Percentiles rank a stretch among this genome's conserved stretches.
These are phyloP conservation scores for Aix galericulata DNA, from an alignment of 2,113 vertebrate species.

Conservation along the genomic window DNA sequence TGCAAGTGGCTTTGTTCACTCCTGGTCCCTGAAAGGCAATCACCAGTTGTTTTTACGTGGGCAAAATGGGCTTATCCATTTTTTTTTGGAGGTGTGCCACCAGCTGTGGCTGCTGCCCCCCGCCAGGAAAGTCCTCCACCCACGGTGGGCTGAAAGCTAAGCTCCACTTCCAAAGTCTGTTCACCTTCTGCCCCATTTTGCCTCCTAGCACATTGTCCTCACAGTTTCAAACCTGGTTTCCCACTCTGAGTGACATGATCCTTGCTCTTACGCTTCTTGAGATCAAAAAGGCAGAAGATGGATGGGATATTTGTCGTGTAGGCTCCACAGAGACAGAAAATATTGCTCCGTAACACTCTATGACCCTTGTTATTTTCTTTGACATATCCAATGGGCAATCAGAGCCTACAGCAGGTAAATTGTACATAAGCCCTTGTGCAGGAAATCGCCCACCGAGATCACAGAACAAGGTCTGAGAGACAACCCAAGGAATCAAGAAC, in stretches of 20 bases:
- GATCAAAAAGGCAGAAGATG: not conserved
- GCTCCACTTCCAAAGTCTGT: not conserved
- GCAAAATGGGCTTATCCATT: not conserved
- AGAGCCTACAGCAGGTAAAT: not conserved
- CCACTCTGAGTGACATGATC: fast-evolving
- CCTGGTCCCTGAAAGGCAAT: not conserved
- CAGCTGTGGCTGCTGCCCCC: not conserved
- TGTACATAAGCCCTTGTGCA: not conserved
- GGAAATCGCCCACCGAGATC: not conserved
- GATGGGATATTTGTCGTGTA: not conserved
- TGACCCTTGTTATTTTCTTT: not conserved
- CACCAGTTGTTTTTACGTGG: not conserved
- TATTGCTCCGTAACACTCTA: not conserved
- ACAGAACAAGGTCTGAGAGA: not conserved
- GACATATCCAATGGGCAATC: not conserved
- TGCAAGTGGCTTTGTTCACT: not conserved
- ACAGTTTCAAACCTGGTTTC: not conserved
- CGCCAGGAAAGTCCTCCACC: fast-evolving
- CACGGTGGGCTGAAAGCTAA: fast-evolving
- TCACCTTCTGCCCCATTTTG: not conserved
- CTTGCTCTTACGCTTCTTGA: not conserved
- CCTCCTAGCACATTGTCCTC: not conserved
- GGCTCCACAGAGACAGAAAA: not conserved
- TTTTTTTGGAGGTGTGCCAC: not conserved
- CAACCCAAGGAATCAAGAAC: not conserved